Evolutionary conservation across 2,888 invertebrate genomes (phyloP).

Genomic region (Melieria picta): DNA sequence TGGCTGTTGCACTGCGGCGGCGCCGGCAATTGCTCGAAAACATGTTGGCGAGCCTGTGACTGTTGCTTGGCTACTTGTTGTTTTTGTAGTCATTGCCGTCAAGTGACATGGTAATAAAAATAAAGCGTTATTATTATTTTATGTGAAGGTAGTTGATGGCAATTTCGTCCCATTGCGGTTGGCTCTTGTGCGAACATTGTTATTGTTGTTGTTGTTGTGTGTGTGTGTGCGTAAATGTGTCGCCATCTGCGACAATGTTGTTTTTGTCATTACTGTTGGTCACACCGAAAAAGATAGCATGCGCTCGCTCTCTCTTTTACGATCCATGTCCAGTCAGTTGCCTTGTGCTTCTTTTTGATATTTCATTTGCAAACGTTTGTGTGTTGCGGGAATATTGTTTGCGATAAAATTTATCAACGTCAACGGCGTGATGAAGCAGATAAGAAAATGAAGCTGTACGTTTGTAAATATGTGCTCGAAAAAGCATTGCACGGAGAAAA

Average conservation of each 20-base stretch:
- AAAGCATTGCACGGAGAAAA: no score
- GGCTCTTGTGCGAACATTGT: no score
- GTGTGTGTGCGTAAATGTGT: no score
- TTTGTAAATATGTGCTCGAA: no score
- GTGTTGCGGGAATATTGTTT: not conserved
- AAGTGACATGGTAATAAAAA: slow-evolving; percentile 26
- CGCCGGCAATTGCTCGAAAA: no score
- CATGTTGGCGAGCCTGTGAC: not conserved
- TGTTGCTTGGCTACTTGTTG: not conserved
- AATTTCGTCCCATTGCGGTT: slow-evolving; percentile 9
- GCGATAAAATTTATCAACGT: slow-evolving; percentile 27
- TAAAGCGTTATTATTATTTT: slow-evolving; percentile 32
- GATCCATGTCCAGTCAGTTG: not conserved
- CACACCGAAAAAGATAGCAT: no score
- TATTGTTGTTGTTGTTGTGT: no score
- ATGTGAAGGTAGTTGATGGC: slow-evolving; percentile 9
- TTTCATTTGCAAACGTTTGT: not conserved
- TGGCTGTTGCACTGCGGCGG: not conserved
- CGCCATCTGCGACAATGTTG: no score
- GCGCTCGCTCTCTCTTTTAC: no score
- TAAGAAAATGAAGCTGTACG: no score
- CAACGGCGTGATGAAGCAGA: slow-evolving; percentile 23
- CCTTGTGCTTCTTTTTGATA: not conserved
- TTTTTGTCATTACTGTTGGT: no score
- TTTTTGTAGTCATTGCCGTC: not conserved